Evolutionary conservation across 2,797 vertebrate species (phyloP), one percentile per base, ranked within the genome.

Genomic region (Synaphobranchus kaupii): DNA sequence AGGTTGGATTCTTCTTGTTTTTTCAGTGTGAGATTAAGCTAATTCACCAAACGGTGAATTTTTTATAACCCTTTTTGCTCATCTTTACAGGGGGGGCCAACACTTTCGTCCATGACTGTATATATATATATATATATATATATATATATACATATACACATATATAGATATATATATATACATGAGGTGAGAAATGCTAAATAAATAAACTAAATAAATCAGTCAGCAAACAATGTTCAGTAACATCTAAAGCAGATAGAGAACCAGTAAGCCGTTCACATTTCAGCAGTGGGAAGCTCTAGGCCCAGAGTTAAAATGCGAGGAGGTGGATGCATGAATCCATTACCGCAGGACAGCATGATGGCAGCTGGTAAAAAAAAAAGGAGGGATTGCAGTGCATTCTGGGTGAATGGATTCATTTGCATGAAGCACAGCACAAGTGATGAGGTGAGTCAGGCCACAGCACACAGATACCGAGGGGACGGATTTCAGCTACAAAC

Each of bases 401-500:
- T 94, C 91, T 88, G 94, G 94, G 97, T 96, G 95, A 96, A 97
- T 96, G 97, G 96, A 94, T 95, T 96, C 94, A 94, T 96, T 95
- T 93, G 96, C 94, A 98, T 97, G 94, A 90, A 97, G 94, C 94
- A 92, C 96, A 97, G 96, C 95, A 92, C 94, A 95, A 95, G 96
- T 95, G 95, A 96, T 95, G 94, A 68, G 95, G 95, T 96, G 95
- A 96, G 96, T 96, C 95, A 97, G 97, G 96, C 96, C 96, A 97
- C 97, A 97, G 96, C 96, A 97, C 96, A 97, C 90, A 95, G 96
- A 96, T 95, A 96, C 96, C 95, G 96, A 97, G 90, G 91, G 92
- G 95, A 96, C 95, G 95, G 95, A 97, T 95, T 96, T 96, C 94
- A 97, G 96, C 96, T 99, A 99, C 98, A 98, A 99, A 99, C 98